Evolutionary conservation across 92 coral and sea anemone genomes (phyloP), one percentile per base, ranked within the genome.

Genomic region (Chrysogorgia sp.): DNA sequence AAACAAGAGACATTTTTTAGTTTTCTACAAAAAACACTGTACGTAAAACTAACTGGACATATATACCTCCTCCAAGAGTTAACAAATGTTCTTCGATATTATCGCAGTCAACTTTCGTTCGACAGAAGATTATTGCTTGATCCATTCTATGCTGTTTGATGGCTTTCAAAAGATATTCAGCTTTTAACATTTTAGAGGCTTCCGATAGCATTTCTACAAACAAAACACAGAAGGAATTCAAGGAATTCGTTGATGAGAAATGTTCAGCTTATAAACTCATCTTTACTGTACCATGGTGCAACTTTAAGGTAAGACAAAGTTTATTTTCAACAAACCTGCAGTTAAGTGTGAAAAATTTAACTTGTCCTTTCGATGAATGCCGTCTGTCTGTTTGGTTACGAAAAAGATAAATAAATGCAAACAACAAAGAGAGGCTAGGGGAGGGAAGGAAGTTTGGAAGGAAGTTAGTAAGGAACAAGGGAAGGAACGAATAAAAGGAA

Each of bases 21-120:
- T 6, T 9, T 13, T 15, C 40, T 3, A 34, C n/a, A 5, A 56
- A 20, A 37, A 37, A 4, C 43, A 4, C 62, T 48, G 56, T 14
- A 17, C 62, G n/a, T 12, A 56, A 56, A 20, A 56, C 9, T 28
- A 56, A 10, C 10, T 12, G 20, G 12, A 37, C 6, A 37, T 14
- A 5, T 23, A 47, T 21, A 90, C 97, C 97, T 90, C 96, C 97
- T 14, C 96, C 96, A n/a, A 90, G 81, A 15, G 82, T 66, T 1
- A 88, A 58, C 35, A 92, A 49, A 65, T 92, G 84, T 41, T 81
- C 63, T 58, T 92, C 97, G 5, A 79, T 87, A 48, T 92, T 90
- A 62, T 92, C 97, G 80, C 97, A 92, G 47, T 92, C 97, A 34
- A 92, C 80, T 74, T 92, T 92, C 10, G 97, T 92, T 47, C 97